phyloP scores from a whole-genome alignment of 2,888 invertebrate species.

The Hymenopus coronatus region DNA sequence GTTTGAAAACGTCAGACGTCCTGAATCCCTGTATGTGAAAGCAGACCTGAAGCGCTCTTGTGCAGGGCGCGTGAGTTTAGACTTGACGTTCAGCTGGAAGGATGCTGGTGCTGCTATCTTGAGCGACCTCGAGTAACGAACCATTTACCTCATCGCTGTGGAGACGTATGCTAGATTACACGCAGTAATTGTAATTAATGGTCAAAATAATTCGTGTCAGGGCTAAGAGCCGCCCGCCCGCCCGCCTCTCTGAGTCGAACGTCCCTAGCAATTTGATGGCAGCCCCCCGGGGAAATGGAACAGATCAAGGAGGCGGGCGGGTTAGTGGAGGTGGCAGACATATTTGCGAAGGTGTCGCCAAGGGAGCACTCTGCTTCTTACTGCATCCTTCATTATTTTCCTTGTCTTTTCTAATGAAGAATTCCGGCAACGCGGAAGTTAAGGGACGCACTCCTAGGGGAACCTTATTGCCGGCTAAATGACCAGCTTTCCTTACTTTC shows the following conservation, averaged over 20 bases:
- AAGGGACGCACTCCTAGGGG: not conserved
- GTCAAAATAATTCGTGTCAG: not conserved
- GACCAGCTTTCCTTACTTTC: not conserved
- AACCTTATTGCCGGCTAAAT: not conserved
- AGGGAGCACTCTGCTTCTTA: not conserved
- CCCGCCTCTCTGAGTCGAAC: too few species aligned
- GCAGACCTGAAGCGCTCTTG: too few species aligned
- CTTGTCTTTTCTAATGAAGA: not conserved
- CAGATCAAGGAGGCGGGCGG: not conserved
- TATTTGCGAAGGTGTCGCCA: slow-evolving; percentile 12
- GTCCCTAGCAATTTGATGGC: not conserved
- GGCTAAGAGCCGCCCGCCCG: not conserved
- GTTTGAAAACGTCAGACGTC: too few species aligned
- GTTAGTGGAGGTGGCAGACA: not conserved
- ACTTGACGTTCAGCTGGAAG: too few species aligned
- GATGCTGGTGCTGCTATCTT: too few species aligned
- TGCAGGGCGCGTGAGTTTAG: too few species aligned
- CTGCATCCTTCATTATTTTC: not conserved
- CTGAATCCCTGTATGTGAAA: too few species aligned
- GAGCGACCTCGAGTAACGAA: not conserved
- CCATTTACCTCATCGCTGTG: not conserved
- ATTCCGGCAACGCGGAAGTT: not conserved
- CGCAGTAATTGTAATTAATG: not conserved
- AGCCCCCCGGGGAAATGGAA: not conserved
- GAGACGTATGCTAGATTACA: not conserved